Percentiles rank a stretch among this genome's conserved stretches.
Conservation (phyloP, 2,113 vertebrate species). For the Alaudala cheleensis region DNA sequence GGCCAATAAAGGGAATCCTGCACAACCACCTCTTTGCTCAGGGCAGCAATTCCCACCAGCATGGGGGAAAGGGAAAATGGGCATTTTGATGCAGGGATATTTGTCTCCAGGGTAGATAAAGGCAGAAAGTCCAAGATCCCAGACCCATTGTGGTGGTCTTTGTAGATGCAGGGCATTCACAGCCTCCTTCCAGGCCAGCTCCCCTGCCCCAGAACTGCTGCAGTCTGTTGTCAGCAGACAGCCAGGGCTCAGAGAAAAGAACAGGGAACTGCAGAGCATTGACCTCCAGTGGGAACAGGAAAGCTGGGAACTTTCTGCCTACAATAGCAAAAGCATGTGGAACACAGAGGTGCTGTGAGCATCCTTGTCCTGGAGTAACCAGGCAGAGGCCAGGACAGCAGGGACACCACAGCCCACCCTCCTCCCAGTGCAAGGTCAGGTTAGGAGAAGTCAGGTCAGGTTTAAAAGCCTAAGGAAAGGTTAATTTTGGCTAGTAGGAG, state of each 20-base stretch:
- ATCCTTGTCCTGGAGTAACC: slow-evolving; percentile 23
- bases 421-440: slow-evolving; percentile 4
- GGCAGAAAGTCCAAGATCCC: not conserved
- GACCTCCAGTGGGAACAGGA: slow-evolving; percentile 5
- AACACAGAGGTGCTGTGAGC: not conserved
- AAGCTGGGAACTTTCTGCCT: not conserved
- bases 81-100: not conserved
- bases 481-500: not conserved
- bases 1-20: not conserved
- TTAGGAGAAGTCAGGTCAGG: not conserved
- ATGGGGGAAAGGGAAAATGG: accelerated
- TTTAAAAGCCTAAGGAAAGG: not conserved
- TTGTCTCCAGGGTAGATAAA: not conserved
- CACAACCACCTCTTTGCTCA: not conserved
- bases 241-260: not conserved
- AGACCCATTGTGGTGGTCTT: not conserved
- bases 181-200: not conserved
- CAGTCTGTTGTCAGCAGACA: not conserved
- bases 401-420: not conserved
- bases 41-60: not conserved
- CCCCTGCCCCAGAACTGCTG: not conserved
- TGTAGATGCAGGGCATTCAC: too few relatives aligned
- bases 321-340: not conserved
- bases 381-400: not conserved
- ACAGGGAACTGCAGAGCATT: slow-evolving; percentile 10